Evolutionary conservation across 1,140 invertebrate genomes (phyloP).

Genomic region (Formica exsecta): DNA sequence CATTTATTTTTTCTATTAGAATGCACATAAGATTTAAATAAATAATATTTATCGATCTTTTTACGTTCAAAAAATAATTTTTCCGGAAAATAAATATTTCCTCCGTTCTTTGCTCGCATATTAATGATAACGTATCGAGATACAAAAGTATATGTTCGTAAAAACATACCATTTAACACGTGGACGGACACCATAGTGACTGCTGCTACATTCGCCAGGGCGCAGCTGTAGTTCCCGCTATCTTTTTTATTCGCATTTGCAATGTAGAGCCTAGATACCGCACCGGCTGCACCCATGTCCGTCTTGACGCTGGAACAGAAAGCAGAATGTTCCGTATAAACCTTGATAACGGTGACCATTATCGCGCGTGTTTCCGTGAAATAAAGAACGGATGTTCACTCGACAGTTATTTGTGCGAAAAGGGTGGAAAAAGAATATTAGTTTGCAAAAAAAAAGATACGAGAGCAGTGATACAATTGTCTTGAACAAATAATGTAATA

Average conservation of each 20-base stretch:
- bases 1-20: neutral
- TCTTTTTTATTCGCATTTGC: constrained; percentile 93
- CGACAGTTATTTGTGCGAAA: neutral
- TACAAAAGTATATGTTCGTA: neutral
- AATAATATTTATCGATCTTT: neutral
- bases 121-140: neutral
- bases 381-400: neutral
- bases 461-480: neutral
- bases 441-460: neutral
- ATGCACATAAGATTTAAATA: neutral
- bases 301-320: constrained; percentile 91
- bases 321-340: constrained; percentile 47
- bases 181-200: constrained; percentile 92
- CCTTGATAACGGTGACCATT: neutral
- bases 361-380: neutral
- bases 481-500: neutral
- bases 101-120: neutral
- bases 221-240: constrained; percentile 95
- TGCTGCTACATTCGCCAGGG: constrained; percentile 92
- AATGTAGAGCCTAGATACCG: constrained; percentile 93
- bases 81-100: neutral
- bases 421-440: neutral
- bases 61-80: neutral
- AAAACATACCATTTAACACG: constrained; percentile 92
- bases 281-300: constrained; percentile 91